Evolutionary conservation across 2,797 vertebrate genomes (phyloP).

Genomic region (Carapus acus): DNA sequence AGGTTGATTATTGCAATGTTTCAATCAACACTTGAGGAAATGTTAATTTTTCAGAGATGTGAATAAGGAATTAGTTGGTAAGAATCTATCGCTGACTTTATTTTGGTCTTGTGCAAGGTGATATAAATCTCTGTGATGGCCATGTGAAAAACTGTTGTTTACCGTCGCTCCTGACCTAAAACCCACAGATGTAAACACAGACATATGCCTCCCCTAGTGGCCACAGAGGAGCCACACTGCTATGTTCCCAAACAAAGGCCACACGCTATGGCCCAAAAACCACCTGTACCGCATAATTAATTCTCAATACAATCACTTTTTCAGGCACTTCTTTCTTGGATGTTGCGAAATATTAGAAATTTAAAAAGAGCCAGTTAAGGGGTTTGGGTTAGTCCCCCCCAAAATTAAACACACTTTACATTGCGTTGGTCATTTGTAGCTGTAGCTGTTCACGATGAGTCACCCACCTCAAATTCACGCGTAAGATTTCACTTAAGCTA

Average conservation of each 20-base stretch:
- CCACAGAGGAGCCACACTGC: slow-evolving; percentile 19
- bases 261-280: neutral
- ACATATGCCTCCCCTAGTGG: slow-evolving; percentile 21
- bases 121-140: slow-evolving; percentile 17
- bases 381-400: no score
- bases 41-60: no score
- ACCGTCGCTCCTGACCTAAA: slow-evolving; percentile 36
- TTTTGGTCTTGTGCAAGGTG: no score
- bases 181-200: slow-evolving; percentile 26
- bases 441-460: no score
- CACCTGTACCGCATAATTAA: neutral
- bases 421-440: no score
- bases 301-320: neutral
- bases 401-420: no score
- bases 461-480: no score
- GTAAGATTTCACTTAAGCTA: no score
- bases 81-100: no score
- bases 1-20: slow-evolving; percentile 34
- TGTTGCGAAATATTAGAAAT: neutral
- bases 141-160: slow-evolving; percentile 23
- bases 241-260: slow-evolving; percentile 3
- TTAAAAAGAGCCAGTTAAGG: neutral
- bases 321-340: neutral
- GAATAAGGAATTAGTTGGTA: no score
- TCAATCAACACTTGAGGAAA: no score